Base-by-base conservation (phyloP, 2,113 vertebrate genomes). In the Peromyscus californicus region DNA sequence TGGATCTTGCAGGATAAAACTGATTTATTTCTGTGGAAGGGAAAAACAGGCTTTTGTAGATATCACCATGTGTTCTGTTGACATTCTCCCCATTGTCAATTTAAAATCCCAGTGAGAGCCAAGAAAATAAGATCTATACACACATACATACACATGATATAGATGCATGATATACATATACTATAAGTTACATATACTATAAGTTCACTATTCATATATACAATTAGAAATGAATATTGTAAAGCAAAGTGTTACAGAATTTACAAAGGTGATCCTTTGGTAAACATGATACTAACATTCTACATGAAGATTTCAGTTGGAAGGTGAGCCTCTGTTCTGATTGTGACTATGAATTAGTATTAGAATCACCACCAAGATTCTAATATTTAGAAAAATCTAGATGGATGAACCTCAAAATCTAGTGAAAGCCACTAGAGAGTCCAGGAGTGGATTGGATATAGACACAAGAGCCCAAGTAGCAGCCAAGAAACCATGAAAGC, bases 371-470 rank as follows among this genome's bases (percentile, higher is more conserved):
- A 72, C 10, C 75, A 82, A 80, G 33, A 79, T 57, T 75, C 8
- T 89, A 61, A 80, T 67, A 51, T 75, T 89, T 89, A 33, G 51
- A 26, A 93, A 91, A 79, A 54, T 29, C n/a, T 93, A 39, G 59
- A 83, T 39, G 21, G 17, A 57, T 89, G 65, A 57, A 48, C 33
- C 31, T 91, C 21, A 45, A 93, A 91, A 75, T 48, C 11, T 9
- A 70, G 21, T 65, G 33, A 78, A n/a, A 17, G 7, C 22, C 42
- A 75, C 7, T 31, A 69, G 45, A 80, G 29, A 31, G 4, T 21
- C 24, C 70, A 51, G 33, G 7, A 76, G 16, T 75, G 1, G 26
- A 67, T 88, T 88, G n/a, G n/a, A 21, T 92, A 63, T 16, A 80
- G 29, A 75, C 9, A 42, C 67, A 16, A 82, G 33, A 95, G 51